These are phyloP conservation scores for Zaprionus davidi DNA, from an alignment of 1,140 invertebrate genomes.

Conservation along the genomic window DNA sequence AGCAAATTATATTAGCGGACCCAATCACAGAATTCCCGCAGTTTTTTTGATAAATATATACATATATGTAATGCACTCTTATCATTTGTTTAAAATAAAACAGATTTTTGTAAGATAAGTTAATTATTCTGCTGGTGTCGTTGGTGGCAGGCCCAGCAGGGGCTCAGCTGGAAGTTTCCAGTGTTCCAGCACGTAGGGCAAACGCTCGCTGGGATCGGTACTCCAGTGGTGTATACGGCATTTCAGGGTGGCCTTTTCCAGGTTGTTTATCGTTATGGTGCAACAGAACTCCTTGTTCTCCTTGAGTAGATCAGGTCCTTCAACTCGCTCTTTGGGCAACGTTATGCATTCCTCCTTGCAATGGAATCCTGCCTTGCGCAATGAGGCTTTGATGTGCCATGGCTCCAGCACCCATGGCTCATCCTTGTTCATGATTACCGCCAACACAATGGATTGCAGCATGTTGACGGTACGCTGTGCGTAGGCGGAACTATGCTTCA, in stretches of 20 bases:
- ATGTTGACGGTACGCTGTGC: constrained; percentile 87
- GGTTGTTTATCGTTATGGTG: constrained; percentile 91
- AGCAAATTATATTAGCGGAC: not conserved
- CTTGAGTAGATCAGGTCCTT: constrained; percentile 90
- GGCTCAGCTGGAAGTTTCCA: constrained; percentile 86
- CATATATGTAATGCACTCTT: constrained; percentile 28
- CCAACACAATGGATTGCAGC: constrained; percentile 85
- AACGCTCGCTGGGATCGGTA: constrained; percentile 85
- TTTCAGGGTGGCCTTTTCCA: constrained; percentile 88
- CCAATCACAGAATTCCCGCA: constrained; percentile 14
- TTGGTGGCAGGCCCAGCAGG: constrained; percentile 62
- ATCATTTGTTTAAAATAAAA: constrained; percentile 59
- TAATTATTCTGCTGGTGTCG: constrained; percentile 4
- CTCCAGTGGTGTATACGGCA: constrained; percentile 90
- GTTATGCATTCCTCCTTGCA: constrained; percentile 90
- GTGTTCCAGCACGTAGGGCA: constrained; percentile 86
- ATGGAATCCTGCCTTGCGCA: constrained; percentile 88
- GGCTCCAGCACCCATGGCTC: constrained; percentile 92
- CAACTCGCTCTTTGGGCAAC: constrained; percentile 89
- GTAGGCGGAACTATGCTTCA: constrained; percentile 87
- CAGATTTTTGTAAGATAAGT: constrained; percentile 27
- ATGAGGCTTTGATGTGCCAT: constrained; percentile 90
- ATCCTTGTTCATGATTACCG: constrained; percentile 90
- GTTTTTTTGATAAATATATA: constrained; percentile 17
- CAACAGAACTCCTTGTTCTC: constrained; percentile 93